Evolutionary conservation across 30 jellyfish, hydroid and myxozoan genomes (phyloP), one percentile per base, ranked within the genome.

Genomic region (Hydractinia symbiolongicarpus): DNA sequence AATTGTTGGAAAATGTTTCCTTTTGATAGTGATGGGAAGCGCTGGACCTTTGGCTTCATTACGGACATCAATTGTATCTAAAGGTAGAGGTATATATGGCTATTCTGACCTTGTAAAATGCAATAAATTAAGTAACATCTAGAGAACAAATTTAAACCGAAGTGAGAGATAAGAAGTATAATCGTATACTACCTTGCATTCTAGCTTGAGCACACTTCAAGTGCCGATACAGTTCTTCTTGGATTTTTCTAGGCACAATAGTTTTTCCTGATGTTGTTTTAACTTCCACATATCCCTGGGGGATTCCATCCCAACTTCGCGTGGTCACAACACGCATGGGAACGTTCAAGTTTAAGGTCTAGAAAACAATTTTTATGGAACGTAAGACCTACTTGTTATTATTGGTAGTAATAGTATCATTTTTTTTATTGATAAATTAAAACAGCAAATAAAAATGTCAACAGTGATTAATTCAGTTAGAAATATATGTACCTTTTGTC

Each of bases 1-100:
- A 6, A 64, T 64, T n/a, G 19, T 51, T n/a, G 19, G 74, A 51
- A 64, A 64, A 64, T 51, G 52, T 64, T 64, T 64, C 17, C 40
- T 64, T 51, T 64, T 64, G 1, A 64, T n/a, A 13, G 74, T 64
- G 19, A 51, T n/a, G 9, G 74, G 19, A 64, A 64, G 52, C 40
- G 74, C 74, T 6, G 74, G 74, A 64, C 74, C 74, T 44, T 64
- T 44, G 19, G 74, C 74, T 7, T 64, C 19, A n/a, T 64, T 64
- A 44, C 52, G 40, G 19, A 64, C 9, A 64, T 64, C 52, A 44
- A 64, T 64, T 30, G 44, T 30, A 51, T 13, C 74, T 64, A 64
- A 64, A 7, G 69, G 3, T 11, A 58, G 19, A 16, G 19, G 15
- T 58, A 11, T 13, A 58, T 13, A 58, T 58, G 1, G 15, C 19